phyloP scores from a whole-genome alignment of 23 tunicate genomes.

The Trididemnum clinides region DNA sequence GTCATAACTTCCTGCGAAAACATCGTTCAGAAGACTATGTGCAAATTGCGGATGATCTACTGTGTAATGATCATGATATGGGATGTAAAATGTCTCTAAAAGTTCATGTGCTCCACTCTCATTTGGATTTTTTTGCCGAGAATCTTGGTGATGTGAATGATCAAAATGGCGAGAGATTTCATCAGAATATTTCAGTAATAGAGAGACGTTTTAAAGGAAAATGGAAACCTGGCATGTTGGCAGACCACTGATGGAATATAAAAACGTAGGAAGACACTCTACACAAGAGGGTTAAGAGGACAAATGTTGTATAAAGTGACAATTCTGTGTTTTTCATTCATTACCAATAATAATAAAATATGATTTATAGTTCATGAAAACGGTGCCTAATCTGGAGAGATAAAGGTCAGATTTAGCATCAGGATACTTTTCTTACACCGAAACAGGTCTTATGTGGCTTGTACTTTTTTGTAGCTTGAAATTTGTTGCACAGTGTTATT shows the following conservation, averaged over 20 bases:
- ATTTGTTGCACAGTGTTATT: slow-evolving; percentile 14
- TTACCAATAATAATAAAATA: too few relatives aligned
- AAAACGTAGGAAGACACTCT: not conserved
- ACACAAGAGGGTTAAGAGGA: slow-evolving; percentile 19
- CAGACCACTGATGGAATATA: slow-evolving; percentile 4
- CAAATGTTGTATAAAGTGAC: slow-evolving; percentile 1
- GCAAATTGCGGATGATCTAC: slow-evolving; percentile 1
- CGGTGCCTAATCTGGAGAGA: not conserved
- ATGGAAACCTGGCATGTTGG: slow-evolving; percentile 10
- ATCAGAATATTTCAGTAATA: slow-evolving; percentile 2
- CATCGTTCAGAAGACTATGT: slow-evolving; percentile 13
- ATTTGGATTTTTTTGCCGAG: slow-evolving; percentile 4
- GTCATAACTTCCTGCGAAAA: slow-evolving; percentile 9
- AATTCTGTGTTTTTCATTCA: not conserved
- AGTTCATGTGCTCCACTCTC: slow-evolving; percentile 23
- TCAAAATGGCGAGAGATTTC: slow-evolving; percentile 7
- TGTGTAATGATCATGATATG: not conserved
- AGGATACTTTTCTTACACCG: not conserved
- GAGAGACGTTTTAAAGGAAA: slow-evolving; percentile 2
- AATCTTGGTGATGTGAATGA: slow-evolving; percentile 9
- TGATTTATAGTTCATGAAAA: not conserved
- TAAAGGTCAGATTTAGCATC: not conserved
- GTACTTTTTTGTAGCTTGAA: slow-evolving; percentile 1
- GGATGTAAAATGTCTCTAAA: slow-evolving; percentile 12
- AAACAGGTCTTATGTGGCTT: not conserved